Percentiles rank a stretch among this genome's conserved stretches.
These are phyloP conservation scores for Apocrypta bakeri DNA, from an alignment of 1,140 invertebrate species.

Conservation along the genomic window DNA sequence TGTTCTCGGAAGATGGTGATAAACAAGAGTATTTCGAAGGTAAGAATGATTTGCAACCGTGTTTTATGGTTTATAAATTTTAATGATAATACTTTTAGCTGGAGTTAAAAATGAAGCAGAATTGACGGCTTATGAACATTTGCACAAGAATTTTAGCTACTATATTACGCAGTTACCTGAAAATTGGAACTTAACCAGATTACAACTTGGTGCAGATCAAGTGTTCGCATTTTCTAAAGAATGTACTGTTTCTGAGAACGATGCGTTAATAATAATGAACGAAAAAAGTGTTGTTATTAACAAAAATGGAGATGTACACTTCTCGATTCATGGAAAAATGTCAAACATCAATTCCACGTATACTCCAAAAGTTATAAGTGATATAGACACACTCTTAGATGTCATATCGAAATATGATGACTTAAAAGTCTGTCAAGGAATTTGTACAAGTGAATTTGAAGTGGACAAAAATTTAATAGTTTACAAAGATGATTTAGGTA, in stretches of 20 bases:
- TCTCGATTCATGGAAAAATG: conserved; percentile 42
- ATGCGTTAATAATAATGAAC: conserved; percentile 34
- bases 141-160: conserved; percentile 25
- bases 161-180: conserved; percentile 37
- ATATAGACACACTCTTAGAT: conserved; percentile 36
- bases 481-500: conserved; percentile 47
- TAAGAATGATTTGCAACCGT: neutral
- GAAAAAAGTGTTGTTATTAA: conserved; percentile 50
- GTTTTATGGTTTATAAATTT: neutral
- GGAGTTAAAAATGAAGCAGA: conserved; percentile 21
- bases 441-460: conserved; percentile 42
- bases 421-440: conserved; percentile 44
- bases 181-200: conserved; percentile 39
- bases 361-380: conserved; percentile 6
- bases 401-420: conserved; percentile 37
- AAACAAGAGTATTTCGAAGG: conserved; percentile 43
- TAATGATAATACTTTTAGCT: neutral
- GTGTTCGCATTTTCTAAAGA: conserved; percentile 49
- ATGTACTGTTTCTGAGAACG: conserved; percentile 41
- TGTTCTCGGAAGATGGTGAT: conserved; percentile 18
- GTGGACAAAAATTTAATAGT: conserved; percentile 38
- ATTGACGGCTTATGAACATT: conserved; percentile 24
- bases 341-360: neutral
- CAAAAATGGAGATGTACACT: conserved; percentile 28
- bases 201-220: conserved; percentile 22